Evolutionary conservation across 2,797 vertebrate species (phyloP), one percentile per base, ranked within the genome.

Genomic region (Falco cherrug): DNA sequence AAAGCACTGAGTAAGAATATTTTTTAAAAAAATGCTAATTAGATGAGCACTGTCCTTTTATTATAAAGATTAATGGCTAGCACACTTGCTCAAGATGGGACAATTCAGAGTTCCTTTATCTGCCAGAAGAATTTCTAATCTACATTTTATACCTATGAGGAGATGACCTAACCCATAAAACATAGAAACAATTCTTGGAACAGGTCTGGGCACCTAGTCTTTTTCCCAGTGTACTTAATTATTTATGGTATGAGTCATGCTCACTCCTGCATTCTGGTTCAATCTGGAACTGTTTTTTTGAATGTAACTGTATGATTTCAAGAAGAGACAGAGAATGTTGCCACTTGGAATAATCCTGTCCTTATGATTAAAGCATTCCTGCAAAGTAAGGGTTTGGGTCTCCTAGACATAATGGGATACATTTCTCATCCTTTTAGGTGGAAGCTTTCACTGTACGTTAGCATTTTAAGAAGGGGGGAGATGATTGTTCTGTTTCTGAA

Each of bases 171-270:
- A 85, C 24, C 37, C 13, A 1, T 95, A 92, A 96, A 95, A 71
- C 75, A 37, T 64, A 93, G 92, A 71, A 96, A 91, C 56, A 87
- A n/a, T 92, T 94, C 81, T 94, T 95, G 92, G 92, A 94, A 89
- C 41, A 87, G 53, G 13, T 74, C 61, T 57, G 53, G 71, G 26
- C 89, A 67, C 45, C 60, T 39, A 45, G 70, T 76, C 74, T 83
- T 43, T 87, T 95, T 94, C 77, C 70, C 35, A 45, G 64, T 82
- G 75, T 92, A 31, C 47, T 75, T 96, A 87, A 93, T 96, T 89
- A 68, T 29, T 85, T 84, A 53, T 3, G 21, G 35, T 79, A 45
- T 96, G 93, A 95, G 84, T 96, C 90, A 94, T 54, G 25, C 64
- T 89, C n/a, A 50, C 57, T 95, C 10, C 64, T 57, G n/a, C 71